Evolutionary conservation across 2,888 invertebrate genomes (phyloP), one percentile per base, ranked within the genome.

Genomic region (Meghimatium bilineatum): DNA sequence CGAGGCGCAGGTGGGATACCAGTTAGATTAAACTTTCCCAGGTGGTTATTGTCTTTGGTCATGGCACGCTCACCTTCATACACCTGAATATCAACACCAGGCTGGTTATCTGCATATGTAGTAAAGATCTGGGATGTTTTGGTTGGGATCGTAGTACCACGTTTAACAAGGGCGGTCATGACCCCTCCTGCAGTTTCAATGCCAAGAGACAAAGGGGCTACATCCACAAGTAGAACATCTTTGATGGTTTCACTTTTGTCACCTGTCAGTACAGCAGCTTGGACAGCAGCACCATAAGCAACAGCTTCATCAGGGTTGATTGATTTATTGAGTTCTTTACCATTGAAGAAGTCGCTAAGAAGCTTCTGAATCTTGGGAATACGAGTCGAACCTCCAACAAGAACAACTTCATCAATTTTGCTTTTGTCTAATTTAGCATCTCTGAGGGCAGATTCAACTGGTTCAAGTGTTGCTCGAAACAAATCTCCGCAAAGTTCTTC

Each of bases 231-330:
- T 29, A 72, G 49, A n/a, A 72, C 72, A 44, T 72, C 72, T 17
- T 49, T 72, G 72, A 72, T 72, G 26, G 72, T 26, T 29, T 72
- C 72, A 44, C 72, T 72, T 12, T 26, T 72, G 72, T 72, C 72
- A 2, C 72, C 72, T 44, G 72, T 44, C 14, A 72, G 44, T 5
- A 72, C n/a, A 49, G 72, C 72, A 44, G 72, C 72, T 38, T 72
- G 72, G 49, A 72, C 72, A n/a, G 92, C 90, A 20, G 90, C 90
- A 56, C 90, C 90, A 74, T 90, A 98, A 6, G 99, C 99, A 23
- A 99, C 98, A 90, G 98, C 99, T 94, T 99, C 98, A 94, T 99
- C 98, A 26, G 98, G 98, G 94, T 99, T 98, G 95, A 99, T 98
- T 56, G 96, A 97, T 93, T 98, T 98, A 95, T 98, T 99, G 87